These are phyloP conservation scores for Caenorhabditis japonica DNA, from an alignment of 2,888 invertebrate species.

Conservation along the genomic window DNA sequence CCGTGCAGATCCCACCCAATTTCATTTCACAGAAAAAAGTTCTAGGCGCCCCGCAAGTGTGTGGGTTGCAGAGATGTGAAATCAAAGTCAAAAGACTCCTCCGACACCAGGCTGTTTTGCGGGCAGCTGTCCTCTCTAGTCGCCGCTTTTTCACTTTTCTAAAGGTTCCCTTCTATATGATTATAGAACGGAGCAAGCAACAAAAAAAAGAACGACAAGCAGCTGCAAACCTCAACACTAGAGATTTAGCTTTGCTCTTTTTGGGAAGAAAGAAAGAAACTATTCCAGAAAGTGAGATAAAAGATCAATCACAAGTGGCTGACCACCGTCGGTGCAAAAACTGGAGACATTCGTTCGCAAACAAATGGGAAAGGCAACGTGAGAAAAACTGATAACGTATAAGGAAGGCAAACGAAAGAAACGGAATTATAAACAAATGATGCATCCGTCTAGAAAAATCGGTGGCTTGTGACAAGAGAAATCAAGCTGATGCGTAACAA, in stretches of 20 bases:
- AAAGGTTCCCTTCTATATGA: conserved; percentile 11
- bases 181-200: conserved; percentile 36
- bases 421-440: not conserved
- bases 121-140: conserved; percentile 45
- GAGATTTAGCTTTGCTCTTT: too few relatives aligned
- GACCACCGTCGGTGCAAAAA: conserved; percentile 30
- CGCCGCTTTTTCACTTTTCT: conserved; percentile 31
- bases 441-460: conserved; percentile 21
- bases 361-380: conserved; percentile 9
- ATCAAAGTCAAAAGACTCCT: conserved; percentile 27
- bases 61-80: conserved; percentile 40
- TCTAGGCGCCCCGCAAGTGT: conserved; percentile 45
- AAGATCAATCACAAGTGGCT: conserved; percentile 35
- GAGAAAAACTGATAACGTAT: conserved; percentile 7
- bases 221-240: too few relatives aligned
- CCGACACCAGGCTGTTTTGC: conserved; percentile 34
- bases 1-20: conserved; percentile 26
- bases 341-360: conserved; percentile 10
- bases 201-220: too few relatives aligned
- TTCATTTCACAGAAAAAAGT: conserved; percentile 49
- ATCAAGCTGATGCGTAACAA: too few relatives aligned
- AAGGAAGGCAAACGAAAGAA: not conserved
- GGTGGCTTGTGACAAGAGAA: conserved; percentile 15
- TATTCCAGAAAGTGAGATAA: conserved; percentile 22
- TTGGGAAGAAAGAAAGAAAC: not conserved